These are phyloP conservation scores for Mormyrops boulengeri DNA, from an alignment of 2,797 vertebrate genomes.

Conservation along the genomic window DNA sequence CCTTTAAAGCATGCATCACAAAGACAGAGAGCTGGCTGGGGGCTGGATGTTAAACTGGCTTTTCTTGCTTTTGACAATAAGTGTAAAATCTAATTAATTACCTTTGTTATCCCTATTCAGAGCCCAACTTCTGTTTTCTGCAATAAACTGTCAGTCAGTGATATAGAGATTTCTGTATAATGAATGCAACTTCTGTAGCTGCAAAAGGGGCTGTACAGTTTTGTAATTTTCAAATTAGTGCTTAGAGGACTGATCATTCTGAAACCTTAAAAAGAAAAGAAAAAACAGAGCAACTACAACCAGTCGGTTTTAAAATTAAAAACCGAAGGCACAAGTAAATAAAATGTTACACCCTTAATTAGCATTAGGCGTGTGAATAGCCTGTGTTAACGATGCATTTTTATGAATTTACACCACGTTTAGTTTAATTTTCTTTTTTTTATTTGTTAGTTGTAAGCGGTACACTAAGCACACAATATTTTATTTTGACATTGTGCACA, in stretches of 20 bases:
- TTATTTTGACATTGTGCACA: background rate
- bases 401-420: conserved; percentile 1
- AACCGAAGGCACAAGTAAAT: background rate
- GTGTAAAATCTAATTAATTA: conserved; percentile 24
- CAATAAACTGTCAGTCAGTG: background rate
- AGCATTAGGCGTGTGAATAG: background rate
- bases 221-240: background rate
- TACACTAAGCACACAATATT: background rate
- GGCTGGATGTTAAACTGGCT: conserved; percentile 13
- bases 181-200: conserved; percentile 2
- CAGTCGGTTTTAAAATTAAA: background rate
- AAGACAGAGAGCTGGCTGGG: background rate
- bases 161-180: conserved; percentile 13
- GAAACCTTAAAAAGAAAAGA: background rate
- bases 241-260: background rate
- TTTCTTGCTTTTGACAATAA: conserved; percentile 19
- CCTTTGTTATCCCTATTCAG: conserved; percentile 14
- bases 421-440: background rate
- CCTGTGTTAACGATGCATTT: background rate
- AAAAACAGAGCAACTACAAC: background rate
- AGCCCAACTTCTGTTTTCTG: background rate
- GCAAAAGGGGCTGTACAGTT: background rate
- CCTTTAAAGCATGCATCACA: conserved; percentile 3
- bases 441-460: background rate
- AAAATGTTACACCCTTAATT: background rate